Percentiles rank a stretch among this genome's conserved stretches.
These are phyloP conservation scores for Trididemnum clinides DNA, from an alignment of 23 tunicate species.

Conservation along the genomic window DNA sequence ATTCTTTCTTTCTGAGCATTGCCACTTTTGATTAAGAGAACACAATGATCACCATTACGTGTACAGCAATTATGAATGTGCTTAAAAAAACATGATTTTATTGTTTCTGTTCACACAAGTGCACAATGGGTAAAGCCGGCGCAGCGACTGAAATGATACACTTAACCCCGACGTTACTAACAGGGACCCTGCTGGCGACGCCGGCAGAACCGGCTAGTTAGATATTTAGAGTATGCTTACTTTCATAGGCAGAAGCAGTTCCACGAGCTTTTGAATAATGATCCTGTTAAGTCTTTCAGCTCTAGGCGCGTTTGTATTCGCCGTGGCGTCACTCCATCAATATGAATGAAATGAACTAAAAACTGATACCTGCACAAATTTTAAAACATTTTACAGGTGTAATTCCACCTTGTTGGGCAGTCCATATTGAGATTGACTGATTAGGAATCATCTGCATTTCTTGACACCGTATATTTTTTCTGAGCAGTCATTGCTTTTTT, in stretches of 20 bases:
- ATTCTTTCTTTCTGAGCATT: no score
- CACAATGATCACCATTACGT: no score
- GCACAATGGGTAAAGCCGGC: no score
- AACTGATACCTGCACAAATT: neutral
- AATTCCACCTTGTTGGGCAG: conserved; percentile 7
- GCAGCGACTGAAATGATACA: neutral
- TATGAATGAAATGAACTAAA: neutral
- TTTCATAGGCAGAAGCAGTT: neutral
- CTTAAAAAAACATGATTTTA: no score
- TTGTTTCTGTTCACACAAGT: no score
- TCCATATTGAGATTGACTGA: neutral
- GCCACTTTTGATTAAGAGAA: no score
- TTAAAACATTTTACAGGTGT: neutral
- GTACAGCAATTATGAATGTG: no score
- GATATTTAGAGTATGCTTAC: neutral
- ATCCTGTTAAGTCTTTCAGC: conserved; percentile 12
- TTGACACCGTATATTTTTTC: neutral
- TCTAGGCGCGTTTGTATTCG: neutral
- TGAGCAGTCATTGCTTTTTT: neutral
- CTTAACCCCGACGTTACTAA: neutral
- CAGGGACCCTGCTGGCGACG: neutral
- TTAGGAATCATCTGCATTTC: neutral
- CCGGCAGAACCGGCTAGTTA: neutral
- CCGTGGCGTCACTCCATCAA: neutral
- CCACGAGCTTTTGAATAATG: neutral